Conservation (phyloP, 2,888 invertebrate genomes). For the Amphimallon solstitiale region DNA sequence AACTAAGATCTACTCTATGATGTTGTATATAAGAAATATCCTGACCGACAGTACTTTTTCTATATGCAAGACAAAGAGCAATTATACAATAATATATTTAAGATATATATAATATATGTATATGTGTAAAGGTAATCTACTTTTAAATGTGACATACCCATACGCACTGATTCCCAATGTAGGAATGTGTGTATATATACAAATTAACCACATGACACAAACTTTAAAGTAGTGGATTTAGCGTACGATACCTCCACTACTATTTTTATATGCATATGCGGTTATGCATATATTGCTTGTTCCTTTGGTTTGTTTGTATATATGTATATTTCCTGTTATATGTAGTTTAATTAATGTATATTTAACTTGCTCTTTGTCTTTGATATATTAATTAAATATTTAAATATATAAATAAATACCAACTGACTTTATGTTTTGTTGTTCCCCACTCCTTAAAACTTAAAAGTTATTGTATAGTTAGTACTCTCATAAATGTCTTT, state of each 20-base stretch:
- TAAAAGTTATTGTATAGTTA: conserved; percentile 20
- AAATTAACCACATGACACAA: no score
- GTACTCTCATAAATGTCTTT: conserved; percentile 26
- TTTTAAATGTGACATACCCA: conserved; percentile 3
- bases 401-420: conserved; percentile 11
- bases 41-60: conserved; percentile 12
- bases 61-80: conserved; percentile 28
- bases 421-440: conserved; percentile 1
- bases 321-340: no score
- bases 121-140: conserved; percentile 11
- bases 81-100: background rate
- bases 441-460: background rate
- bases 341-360: background rate
- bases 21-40: conserved; percentile 13
- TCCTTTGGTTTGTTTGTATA: no score
- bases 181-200: no score
- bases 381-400: background rate
- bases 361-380: conserved; percentile 28
- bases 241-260: no score
- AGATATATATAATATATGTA: background rate
- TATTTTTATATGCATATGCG: no score
- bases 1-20: background rate
- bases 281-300: no score
- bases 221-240: no score
- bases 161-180: no score